Conservation (phyloP, 2,888 invertebrate genomes). For the Myathropa florea region DNA sequence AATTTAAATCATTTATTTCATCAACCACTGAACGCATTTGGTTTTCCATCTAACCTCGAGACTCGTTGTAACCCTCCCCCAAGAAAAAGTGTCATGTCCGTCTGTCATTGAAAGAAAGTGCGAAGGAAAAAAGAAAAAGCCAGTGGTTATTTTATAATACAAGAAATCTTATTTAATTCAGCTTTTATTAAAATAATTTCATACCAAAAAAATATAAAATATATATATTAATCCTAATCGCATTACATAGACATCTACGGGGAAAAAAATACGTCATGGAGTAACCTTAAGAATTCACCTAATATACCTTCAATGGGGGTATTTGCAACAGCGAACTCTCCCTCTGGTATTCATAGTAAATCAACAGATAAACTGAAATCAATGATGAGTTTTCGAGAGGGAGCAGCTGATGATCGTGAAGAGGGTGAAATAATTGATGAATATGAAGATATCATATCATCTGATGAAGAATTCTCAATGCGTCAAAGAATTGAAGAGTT, state of each 20-base stretch:
- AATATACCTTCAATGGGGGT: slow-evolving; percentile 41
- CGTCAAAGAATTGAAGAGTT: slow-evolving; percentile 78
- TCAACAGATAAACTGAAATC: slow-evolving; percentile 31
- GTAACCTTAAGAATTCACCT: neutral
- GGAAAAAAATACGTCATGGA: neutral
- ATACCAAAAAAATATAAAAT: neutral
- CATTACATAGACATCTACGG: neutral
- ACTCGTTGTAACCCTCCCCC: neutral
- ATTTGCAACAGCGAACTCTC: slow-evolving; percentile 28
- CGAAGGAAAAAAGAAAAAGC: neutral
- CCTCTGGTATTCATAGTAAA: slow-evolving; percentile 1
- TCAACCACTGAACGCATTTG: neutral
- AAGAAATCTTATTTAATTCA: neutral
- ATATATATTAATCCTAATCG: neutral
- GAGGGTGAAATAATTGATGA: slow-evolving; percentile 80
- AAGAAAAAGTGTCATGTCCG: slow-evolving; percentile 20
- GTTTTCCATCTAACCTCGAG: neutral
- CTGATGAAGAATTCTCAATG: slow-evolving; percentile 79
- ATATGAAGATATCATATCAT: slow-evolving; percentile 79
- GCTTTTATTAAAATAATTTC: neutral
- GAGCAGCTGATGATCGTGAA: slow-evolving; percentile 75
- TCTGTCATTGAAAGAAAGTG: slow-evolving; percentile 21
- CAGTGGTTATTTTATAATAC: neutral
- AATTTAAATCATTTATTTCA: neutral
- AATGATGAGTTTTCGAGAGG: slow-evolving; percentile 57